Base-by-base conservation (phyloP, 2,797 vertebrate species). In the Nannoperca obscura region DNA sequence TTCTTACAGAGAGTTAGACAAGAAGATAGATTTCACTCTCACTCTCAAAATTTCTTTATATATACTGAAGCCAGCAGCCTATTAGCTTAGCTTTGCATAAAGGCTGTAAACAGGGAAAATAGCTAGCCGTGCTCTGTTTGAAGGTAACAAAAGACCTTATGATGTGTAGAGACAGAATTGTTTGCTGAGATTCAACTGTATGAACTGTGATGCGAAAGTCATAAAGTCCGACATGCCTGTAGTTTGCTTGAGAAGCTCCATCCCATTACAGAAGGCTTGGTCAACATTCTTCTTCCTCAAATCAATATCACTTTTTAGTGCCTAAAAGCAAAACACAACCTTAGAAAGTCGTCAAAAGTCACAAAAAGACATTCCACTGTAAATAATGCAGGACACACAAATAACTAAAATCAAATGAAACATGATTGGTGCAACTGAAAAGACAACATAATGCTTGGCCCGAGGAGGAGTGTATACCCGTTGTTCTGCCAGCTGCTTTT, bases 211-310 rank as follows among this genome's bases (percentile, higher is more conserved):
- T 24, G 15, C 24, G 14, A 34, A 4, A 64, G 27, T 61, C 14
- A 55, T 54, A 8, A 79, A 60, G 40, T 19, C 15, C 54, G 10
- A 88, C 96, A 86, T 92, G 97, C 98, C 98, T 95, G 97, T 99
- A 76, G 98, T 98, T 89, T 98, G 97, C 85, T 99, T 99, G 67
- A 99, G 96, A 46, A 99, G 96, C 75, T 98, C 97, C 93, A 98
- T 91, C 71, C 98, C 98, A 84, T 99, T 99, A 73, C 93, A 94
- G 86, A 99, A 82, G 20, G 97, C 97, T 84, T 97, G 97, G 86
- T 99, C 97, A 71, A 99, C 96, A 72, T 96, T 96, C 88, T 96
- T 95, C 89, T 96, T 98, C 86, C 95, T 96, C 85, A 97, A 91
- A 71, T 94, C 83, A 86, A 99, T 98, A 85, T 99, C 97, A 82